Base-by-base conservation (phyloP, 2,888 invertebrate genomes). In the Epinotia brunnichana region DNA sequence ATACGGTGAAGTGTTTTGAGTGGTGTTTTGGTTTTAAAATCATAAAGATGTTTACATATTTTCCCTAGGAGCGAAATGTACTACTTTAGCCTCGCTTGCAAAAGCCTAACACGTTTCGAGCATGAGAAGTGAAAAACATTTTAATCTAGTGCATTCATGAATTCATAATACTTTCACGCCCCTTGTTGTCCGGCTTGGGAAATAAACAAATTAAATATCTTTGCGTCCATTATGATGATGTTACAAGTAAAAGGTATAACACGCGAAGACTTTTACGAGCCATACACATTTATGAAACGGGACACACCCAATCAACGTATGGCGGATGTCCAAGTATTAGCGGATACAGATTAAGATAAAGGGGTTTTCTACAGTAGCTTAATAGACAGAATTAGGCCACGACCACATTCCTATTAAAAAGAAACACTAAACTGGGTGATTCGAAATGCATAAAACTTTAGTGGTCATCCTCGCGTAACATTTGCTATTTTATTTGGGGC, bases 301-400 rank as follows among this genome's bases (percentile, higher is more conserved):
- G 67, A 66, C 53, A 61, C 69, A 59, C 39, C 48, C 67, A 73
- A 75, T 76, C 76, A 77, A 75, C 77, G 76, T 39, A 62, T 78
- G 77, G 77, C 77, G 74, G 63, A 59, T 60, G 76, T 75, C 77
- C 76, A 76, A 76, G 60, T 54, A 61, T 69, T 61, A 54, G 29
- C 21, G 17, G 61, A 39, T 15, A 44, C 60, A 51, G 41, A 54
- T 62, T 61, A 61, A 69, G 54, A 62, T 44, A 10, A 29, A n/a
- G 41, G 24, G 61, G 19, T 69, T 69, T 54, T 17, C 15, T 61
- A 29, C 21, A 51, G 41, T 60, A 61, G 39, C 7, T 13, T n/a
- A 53, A 19, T 24, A 41, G 5, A 39, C 29, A 57, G 24, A 53
- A 13, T 4, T 35, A 63, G 35, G 17, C 48, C 48, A 29, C 15